These are phyloP conservation scores for Trypoxylon attenuatum DNA, from an alignment of 2,888 invertebrate species.

Conservation along the genomic window DNA sequence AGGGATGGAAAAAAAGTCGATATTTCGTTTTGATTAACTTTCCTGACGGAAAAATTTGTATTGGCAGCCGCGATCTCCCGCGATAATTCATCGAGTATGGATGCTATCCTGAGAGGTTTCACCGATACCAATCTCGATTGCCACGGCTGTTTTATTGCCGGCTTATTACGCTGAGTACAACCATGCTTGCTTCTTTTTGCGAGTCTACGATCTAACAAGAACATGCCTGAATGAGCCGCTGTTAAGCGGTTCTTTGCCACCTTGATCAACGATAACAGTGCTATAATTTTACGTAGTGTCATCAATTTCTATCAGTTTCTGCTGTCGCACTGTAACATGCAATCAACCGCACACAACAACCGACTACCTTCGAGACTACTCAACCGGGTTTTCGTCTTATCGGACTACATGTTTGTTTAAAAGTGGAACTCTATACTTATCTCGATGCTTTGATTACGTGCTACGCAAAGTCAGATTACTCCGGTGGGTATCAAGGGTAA, in stretches of 20 bases:
- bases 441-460: no score
- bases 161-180: not conserved
- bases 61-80: not conserved
- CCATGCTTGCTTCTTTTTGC: not conserved
- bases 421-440: no score
- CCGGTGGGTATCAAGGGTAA: no score
- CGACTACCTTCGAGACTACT: not conserved
- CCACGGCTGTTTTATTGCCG: not conserved
- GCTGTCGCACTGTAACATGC: not conserved
- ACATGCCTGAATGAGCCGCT: not conserved
- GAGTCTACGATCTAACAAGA: not conserved
- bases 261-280: not conserved
- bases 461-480: no score
- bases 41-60: not conserved
- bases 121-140: not conserved
- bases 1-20: constrained; percentile 4
- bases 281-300: not conserved
- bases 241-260: not conserved
- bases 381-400: no score
- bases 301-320: not conserved
- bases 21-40: not conserved
- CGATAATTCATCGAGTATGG: not conserved
- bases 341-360: not conserved
- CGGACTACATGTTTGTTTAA: constrained; percentile 1
- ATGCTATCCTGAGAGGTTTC: not conserved